These are phyloP conservation scores for Amphiura filiformis DNA, from an alignment of 35 echinoderm and acorn worm species.

Conservation along the genomic window DNA sequence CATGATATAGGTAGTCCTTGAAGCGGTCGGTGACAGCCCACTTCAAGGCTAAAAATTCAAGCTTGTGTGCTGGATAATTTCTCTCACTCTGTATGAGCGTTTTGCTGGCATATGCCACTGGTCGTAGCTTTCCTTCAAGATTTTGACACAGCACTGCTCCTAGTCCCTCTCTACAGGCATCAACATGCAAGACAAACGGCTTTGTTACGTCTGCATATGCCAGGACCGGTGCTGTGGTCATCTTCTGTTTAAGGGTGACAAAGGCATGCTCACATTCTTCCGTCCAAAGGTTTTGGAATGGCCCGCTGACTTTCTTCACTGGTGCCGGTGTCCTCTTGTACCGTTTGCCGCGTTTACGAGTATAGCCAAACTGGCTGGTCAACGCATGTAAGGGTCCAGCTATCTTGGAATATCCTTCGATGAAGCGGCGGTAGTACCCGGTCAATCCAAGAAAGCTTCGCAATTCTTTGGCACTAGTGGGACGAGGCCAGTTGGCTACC, in stretches of 20 bases:
- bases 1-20: conserved; percentile 31
- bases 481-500: conserved; percentile 37
- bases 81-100: conserved; percentile 34
- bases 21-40: conserved; percentile 45
- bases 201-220: conserved; percentile 26
- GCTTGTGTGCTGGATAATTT: conserved; percentile 50
- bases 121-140: background rate
- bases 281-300: conserved; percentile 3
- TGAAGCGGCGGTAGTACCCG: conserved; percentile 67
- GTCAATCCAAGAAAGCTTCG: conserved; percentile 61
- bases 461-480: conserved; percentile 42
- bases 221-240: conserved; percentile 31
- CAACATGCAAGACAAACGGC: conserved; percentile 36
- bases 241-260: background rate
- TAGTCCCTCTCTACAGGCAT: conserved; percentile 33
- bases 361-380: background rate
- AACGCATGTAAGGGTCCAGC: conserved; percentile 54
- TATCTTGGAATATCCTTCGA: conserved; percentile 62
- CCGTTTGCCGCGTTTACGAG: background rate
- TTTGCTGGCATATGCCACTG: conserved; percentile 48
- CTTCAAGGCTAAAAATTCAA: conserved; percentile 48
- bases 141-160: conserved; percentile 48
- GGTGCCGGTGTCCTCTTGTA: background rate
- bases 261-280: background rate
- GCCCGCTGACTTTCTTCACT: background rate